Evolutionary conservation across 2,113 vertebrate species (phyloP).

Genomic region (Nycticryphes semicollaris): DNA sequence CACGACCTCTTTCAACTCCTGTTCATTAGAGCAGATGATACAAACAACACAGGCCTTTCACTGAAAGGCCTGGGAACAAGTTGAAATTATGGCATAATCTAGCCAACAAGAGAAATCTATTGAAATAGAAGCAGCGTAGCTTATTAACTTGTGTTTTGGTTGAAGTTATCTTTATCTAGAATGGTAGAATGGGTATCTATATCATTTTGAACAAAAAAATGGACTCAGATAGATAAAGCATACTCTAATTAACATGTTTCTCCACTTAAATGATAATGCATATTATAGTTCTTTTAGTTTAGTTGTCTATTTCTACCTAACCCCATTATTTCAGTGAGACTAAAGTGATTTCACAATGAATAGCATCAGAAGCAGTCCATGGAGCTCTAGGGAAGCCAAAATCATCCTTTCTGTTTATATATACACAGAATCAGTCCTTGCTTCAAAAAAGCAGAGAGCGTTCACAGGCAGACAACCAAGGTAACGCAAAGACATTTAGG

Average conservation of each 20-base stretch:
- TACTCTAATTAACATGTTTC: neutral
- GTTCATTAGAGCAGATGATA: conserved; percentile 35
- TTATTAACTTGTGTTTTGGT: neutral
- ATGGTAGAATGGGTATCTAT: neutral
- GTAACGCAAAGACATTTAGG: neutral
- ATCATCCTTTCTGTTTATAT: neutral
- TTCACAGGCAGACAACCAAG: neutral
- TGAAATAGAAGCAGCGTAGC: neutral
- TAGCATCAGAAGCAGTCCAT: neutral
- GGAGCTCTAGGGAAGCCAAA: neutral
- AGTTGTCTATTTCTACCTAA: neutral
- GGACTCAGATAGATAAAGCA: neutral
- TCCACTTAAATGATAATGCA: neutral
- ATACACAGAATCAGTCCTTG: neutral
- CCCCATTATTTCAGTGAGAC: neutral
- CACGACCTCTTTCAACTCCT: conserved; percentile 27
- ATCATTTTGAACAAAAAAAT: neutral
- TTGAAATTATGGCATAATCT: neutral
- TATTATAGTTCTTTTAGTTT: neutral
- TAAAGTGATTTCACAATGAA: neutral
- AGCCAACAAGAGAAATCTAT: neutral
- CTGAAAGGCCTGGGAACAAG: neutral
- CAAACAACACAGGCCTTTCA: conserved; percentile 10
- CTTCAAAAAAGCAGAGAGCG: neutral
- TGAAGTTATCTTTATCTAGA: neutral